phyloP scores from a whole-genome alignment of 2,113 vertebrate genomes.

The Pluvianellus socialis region DNA sequence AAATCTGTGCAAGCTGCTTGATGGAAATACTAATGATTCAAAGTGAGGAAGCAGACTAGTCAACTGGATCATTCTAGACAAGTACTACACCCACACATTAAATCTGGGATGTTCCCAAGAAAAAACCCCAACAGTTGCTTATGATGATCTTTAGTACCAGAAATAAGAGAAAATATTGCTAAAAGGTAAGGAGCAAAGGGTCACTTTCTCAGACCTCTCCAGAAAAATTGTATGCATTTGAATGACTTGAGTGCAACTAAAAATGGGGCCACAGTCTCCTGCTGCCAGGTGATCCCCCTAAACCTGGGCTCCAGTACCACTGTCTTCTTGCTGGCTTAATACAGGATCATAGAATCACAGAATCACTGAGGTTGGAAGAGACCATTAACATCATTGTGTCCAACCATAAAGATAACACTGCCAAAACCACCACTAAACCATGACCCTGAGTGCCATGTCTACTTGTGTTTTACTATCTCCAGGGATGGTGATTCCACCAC shows the following conservation, averaged over 20 bases:
- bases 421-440: too few species aligned
- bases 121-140: background rate
- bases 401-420: too few species aligned
- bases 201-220: background rate
- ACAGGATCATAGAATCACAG: too few species aligned
- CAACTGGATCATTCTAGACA: background rate
- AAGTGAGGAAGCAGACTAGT: constrained; percentile 50
- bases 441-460: too few species aligned
- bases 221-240: background rate
- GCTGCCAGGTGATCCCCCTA: background rate
- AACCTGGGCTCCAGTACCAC: background rate
- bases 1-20: background rate
- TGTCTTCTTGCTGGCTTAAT: background rate
- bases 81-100: constrained; percentile 10
- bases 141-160: background rate
- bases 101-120: background rate
- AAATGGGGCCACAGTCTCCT: background rate
- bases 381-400: too few species aligned
- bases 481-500: too few species aligned
- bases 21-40: constrained; percentile 42
- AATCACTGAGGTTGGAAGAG: too few species aligned
- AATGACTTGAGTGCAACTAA: background rate
- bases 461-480: too few species aligned
- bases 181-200: background rate
- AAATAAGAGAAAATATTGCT: background rate